Base-by-base conservation (phyloP, 1,140 invertebrate species). In the Drosophila melanica region DNA sequence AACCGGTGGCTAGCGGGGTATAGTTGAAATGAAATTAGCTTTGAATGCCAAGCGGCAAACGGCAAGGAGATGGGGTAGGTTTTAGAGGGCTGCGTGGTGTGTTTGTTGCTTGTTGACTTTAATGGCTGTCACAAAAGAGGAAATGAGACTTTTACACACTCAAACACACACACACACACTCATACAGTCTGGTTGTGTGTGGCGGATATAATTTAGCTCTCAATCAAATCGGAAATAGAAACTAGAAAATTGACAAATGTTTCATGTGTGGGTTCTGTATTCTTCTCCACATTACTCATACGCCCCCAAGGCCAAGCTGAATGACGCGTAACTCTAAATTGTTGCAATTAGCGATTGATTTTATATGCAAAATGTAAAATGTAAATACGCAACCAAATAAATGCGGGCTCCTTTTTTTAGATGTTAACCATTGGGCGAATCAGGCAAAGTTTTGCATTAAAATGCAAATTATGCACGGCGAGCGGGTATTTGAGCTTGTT, bases 171-270 rank as follows among this genome's bases (percentile, higher is more conserved):
- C 30, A n/a, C n/a, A 14, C 8, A n/a, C 41, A n/a, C n/a, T 10
- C 8, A n/a, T 30, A n/a, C 27, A 27, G 27, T 35, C 20, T 45
- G 20, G 50, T 50, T 42, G 35, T 50, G 18, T 42, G 23, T 55
- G 62, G 54, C 81, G 81, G 81, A 86, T 85, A 86, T 86, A 75
- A 85, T 86, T 85, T 85, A 65, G 68, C 54, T 75, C 60, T 55
- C 75, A 87, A 87, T 87, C 72, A 59, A 79, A 82, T 79, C 84
- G 82, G 84, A 87, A 87, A 87, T 87, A 33, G 79, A 79, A 75
- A 62, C 71, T 70, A 60, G 50, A 60, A 58, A 75, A 69, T 79
- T 75, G 75, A 70, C 69, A 66, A 78, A 76, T 79, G 55, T 58
- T 48, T 64, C 23, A 18, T 42, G 54, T 11, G 9, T 12, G 18